Conservation (phyloP, 2,113 vertebrate genomes). For the human (Homo sapiens) region DNA sequence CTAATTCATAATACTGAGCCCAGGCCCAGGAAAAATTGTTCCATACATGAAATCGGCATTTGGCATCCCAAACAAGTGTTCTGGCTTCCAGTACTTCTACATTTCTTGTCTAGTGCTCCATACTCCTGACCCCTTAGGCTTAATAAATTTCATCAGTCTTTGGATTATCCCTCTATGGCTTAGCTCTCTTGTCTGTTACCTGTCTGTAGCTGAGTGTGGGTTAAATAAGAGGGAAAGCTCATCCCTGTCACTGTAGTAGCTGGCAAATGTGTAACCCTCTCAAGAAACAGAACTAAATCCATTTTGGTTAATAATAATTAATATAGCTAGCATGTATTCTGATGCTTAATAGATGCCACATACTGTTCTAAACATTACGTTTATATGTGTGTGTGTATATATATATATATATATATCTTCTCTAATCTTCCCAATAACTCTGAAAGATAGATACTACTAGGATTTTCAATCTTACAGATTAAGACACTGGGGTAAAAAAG, state of each 20-base stretch:
- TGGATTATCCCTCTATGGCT: background rate
- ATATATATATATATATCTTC: background rate
- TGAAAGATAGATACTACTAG: background rate
- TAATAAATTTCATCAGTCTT: background rate
- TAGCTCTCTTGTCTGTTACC: background rate
- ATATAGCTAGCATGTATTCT: background rate
- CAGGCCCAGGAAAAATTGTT: background rate
- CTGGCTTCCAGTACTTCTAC: background rate
- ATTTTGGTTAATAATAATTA: slow-evolving; percentile 1
- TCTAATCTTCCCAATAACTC: background rate
- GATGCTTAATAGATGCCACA: background rate
- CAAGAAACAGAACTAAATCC: slow-evolving; percentile 16
- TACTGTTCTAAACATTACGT: background rate
- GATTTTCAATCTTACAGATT: slow-evolving; percentile 51
- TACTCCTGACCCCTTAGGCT: background rate
- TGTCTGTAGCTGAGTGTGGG: background rate
- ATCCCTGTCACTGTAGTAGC: background rate
- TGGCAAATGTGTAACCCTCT: slow-evolving; percentile 20
- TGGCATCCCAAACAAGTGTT: background rate
- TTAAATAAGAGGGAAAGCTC: background rate
- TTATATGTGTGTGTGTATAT: fast-evolving
- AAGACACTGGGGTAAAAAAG: background rate
- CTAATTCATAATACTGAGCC: background rate
- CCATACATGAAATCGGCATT: background rate
- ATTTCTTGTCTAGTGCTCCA: background rate